phyloP scores from a whole-genome alignment of 2,113 vertebrate genomes.

The Montifringilla adamsi region DNA sequence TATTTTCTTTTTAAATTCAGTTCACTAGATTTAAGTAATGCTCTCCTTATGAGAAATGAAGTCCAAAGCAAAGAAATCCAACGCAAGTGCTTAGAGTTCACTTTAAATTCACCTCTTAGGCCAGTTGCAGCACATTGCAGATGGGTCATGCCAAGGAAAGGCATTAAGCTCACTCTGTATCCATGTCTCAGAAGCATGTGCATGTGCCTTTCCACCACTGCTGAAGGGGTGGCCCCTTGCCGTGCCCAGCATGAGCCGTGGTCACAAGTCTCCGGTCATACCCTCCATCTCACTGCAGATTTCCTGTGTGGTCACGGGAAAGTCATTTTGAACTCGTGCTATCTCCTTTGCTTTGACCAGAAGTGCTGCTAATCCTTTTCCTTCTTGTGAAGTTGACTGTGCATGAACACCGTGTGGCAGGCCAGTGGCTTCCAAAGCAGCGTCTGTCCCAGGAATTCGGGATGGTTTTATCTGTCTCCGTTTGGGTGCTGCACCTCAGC shows the following conservation, averaged over 20 bases:
- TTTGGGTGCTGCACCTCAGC: background rate
- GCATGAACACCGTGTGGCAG: fast-evolving
- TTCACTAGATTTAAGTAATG: background rate
- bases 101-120: background rate
- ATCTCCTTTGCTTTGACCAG: background rate
- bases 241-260: fast-evolving
- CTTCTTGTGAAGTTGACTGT: background rate
- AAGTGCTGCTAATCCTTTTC: background rate
- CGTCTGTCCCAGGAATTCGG: background rate
- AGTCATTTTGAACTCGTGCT: background rate
- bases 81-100: background rate
- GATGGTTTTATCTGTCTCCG: background rate
- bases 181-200: background rate
- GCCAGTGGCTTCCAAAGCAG: background rate
- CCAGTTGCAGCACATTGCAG: background rate
- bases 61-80: background rate
- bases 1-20: background rate
- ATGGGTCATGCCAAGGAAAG: background rate
- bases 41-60: background rate
- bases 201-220: background rate
- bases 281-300: background rate
- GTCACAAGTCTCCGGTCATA: background rate
- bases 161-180: background rate
- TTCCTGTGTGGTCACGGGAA: background rate
- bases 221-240: background rate